phyloP scores from a whole-genome alignment of 2,797 vertebrate species.

The Caiman crocodilus region DNA sequence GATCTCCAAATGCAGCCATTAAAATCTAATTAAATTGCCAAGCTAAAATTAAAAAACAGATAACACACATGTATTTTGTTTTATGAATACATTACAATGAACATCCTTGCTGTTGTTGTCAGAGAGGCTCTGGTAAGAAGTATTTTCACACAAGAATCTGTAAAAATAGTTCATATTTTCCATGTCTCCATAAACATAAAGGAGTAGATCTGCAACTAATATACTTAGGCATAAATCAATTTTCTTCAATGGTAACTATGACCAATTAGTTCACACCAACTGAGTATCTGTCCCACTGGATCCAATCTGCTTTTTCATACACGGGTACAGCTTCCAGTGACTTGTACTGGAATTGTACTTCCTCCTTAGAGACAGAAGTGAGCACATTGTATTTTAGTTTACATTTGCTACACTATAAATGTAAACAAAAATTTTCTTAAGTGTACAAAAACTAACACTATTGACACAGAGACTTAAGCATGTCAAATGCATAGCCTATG shows the following conservation, averaged over 20 bases:
- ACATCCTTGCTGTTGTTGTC: constrained; percentile 32
- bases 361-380: neutral
- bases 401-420: neutral
- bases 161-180: constrained; percentile 30
- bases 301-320: neutral
- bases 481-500: neutral
- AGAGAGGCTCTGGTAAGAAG: neutral
- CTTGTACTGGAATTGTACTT: neutral
- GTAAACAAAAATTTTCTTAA: neutral
- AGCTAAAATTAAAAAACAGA: constrained; percentile 36
- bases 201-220: neutral
- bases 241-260: neutral
- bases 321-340: neutral
- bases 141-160: constrained; percentile 3
- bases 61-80: constrained; percentile 30
- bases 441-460: neutral
- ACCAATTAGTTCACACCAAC: neutral
- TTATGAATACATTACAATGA: constrained; percentile 25
- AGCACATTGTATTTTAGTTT: neutral
- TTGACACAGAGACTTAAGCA: neutral
- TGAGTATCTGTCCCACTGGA: neutral
- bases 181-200: neutral
- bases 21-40: constrained; percentile 50
- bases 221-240: neutral
- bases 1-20: constrained; percentile 6